These are phyloP conservation scores for Leptarthrus brevirostris DNA, from an alignment of 2,888 invertebrate species.

Conservation along the genomic window DNA sequence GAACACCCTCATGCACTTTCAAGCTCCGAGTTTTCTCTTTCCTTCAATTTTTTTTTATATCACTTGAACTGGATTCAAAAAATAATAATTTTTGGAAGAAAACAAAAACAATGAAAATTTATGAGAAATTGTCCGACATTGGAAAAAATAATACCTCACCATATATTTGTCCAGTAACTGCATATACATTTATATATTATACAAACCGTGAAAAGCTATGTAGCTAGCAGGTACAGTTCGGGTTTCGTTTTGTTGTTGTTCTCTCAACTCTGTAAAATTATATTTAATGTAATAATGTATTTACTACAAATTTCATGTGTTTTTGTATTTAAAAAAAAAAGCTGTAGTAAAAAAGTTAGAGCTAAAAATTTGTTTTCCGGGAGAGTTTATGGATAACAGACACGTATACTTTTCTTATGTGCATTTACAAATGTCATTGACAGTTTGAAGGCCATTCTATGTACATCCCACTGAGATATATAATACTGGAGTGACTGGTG, in stretches of 20 bases:
- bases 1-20: no score
- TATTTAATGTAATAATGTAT: slow-evolving; percentile 26
- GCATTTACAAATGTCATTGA: no score
- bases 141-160: background rate
- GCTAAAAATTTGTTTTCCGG: no score
- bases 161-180: slow-evolving; percentile 16
- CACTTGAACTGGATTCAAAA: slow-evolving; percentile 22
- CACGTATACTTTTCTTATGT: no score
- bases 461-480: no score
- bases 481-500: no score
- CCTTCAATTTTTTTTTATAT: no score
- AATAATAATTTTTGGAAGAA: background rate
- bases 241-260: slow-evolving; percentile 6
- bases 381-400: no score
- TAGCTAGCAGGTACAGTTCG: no score
- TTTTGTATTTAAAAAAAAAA: slow-evolving; percentile 27
- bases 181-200: slow-evolving; percentile 15
- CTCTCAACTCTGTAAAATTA: background rate
- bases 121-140: no score
- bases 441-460: no score
- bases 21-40: no score
- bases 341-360: slow-evolving; percentile 27
- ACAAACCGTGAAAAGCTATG: background rate
- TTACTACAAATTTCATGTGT: slow-evolving; percentile 8
- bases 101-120: background rate